Conservation (phyloP, 1,140 invertebrate genomes). For the Pissodes strobi region DNA sequence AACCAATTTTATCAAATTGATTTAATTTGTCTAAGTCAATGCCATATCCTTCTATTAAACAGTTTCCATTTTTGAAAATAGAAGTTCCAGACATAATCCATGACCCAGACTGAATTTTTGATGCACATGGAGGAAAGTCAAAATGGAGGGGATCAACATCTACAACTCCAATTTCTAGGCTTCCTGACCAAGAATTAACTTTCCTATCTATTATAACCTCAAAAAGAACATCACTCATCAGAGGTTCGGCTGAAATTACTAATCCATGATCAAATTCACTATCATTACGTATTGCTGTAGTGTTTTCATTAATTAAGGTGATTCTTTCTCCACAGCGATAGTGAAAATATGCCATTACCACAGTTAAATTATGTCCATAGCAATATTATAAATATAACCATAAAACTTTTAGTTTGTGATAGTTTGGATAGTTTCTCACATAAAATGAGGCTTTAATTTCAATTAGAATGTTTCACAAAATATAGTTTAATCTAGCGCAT, state of each 20-base stretch:
- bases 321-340: constrained; percentile 79
- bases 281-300: constrained; percentile 77
- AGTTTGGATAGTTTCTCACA: too few species aligned
- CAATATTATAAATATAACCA: too few species aligned
- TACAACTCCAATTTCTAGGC: constrained; percentile 90
- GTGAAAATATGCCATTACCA: constrained; percentile 67
- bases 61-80: constrained; percentile 81
- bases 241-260: constrained; percentile 80
- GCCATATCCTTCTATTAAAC: constrained; percentile 82
- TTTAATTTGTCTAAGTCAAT: constrained; percentile 79
- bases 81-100: constrained; percentile 89
- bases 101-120: constrained; percentile 80
- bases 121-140: constrained; percentile 81
- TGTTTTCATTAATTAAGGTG: constrained; percentile 78
- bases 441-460: too few species aligned
- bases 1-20: constrained; percentile 83
- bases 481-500: too few species aligned
- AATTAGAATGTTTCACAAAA: too few species aligned
- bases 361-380: too few species aligned
- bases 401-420: too few species aligned
- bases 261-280: constrained; percentile 82
- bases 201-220: constrained; percentile 88
- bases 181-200: constrained; percentile 86
- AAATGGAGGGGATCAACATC: constrained; percentile 80
- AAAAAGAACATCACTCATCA: constrained; percentile 83